Evolutionary conservation across 2,113 vertebrate genomes (phyloP).

Genomic region (Andinoacara biseriatus): DNA sequence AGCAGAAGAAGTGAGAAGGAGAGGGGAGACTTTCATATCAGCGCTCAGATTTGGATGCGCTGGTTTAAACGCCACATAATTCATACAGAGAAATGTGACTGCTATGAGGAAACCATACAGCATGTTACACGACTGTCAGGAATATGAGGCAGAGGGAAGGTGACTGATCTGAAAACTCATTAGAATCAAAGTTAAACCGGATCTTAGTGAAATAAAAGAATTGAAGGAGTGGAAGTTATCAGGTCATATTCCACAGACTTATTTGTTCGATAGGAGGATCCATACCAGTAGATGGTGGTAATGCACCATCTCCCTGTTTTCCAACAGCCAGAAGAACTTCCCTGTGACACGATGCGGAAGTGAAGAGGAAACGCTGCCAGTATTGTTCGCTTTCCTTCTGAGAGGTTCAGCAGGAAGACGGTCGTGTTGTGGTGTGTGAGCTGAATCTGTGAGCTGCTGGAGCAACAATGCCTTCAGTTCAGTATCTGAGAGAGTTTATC

Average conservation of each 20-base stretch:
- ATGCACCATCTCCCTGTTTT: neutral
- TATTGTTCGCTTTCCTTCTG: neutral
- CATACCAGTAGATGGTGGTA: neutral
- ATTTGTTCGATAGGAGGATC: neutral
- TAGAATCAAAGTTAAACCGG: too few species aligned
- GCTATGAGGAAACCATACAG: neutral
- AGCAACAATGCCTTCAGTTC: neutral
- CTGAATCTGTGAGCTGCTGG: neutral
- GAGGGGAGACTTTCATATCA: neutral
- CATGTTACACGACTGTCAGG: too few species aligned
- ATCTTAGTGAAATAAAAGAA: too few species aligned
- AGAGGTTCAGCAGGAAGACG: neutral
- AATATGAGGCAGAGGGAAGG: too few species aligned
- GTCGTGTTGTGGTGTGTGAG: neutral
- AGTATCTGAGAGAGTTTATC: neutral
- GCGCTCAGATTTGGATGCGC: neutral
- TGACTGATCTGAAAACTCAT: too few species aligned
- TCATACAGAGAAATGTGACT: accelerated
- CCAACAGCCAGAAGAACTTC: neutral
- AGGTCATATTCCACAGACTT: too few species aligned
- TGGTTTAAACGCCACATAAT: neutral
- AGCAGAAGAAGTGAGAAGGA: neutral
- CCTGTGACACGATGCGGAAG: constrained; percentile 5
- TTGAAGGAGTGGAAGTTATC: too few species aligned
- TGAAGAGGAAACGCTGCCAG: neutral